phyloP scores from a whole-genome alignment of 2,888 invertebrate species.

The Standfussiana lucernea region DNA sequence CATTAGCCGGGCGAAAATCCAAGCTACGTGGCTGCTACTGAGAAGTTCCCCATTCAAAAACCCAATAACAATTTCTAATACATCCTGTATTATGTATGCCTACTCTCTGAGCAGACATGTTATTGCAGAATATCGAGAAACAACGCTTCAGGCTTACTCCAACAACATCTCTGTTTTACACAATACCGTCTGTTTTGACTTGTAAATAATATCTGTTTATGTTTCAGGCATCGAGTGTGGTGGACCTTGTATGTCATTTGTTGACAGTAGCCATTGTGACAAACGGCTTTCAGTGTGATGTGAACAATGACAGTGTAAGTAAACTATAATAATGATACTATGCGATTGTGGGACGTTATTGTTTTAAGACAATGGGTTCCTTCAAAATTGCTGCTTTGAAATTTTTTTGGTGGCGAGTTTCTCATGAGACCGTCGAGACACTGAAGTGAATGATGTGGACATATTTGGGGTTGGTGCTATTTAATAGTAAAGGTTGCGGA shows the following conservation, averaged over 20 bases:
- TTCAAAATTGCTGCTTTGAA: background rate
- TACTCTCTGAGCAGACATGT: background rate
- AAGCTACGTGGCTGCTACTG: too few species aligned
- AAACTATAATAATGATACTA: conserved; percentile 30
- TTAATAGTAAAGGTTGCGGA: background rate
- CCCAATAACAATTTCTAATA: too few species aligned
- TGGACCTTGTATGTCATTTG: conserved; percentile 79
- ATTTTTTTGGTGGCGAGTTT: background rate
- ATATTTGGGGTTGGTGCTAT: background rate
- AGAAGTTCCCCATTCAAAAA: too few species aligned
- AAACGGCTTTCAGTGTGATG: conserved; percentile 83
- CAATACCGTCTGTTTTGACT: conserved; percentile 32
- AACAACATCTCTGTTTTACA: conserved; percentile 38
- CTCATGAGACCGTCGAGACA: background rate
- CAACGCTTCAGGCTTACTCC: conserved; percentile 7
- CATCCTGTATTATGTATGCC: background rate
- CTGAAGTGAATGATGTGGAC: background rate
- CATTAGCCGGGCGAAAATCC: too few species aligned
- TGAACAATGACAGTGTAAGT: conserved; percentile 77
- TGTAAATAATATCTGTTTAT: conserved; percentile 67
- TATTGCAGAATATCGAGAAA: conserved; percentile 10
- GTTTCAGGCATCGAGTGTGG: conserved; percentile 77
- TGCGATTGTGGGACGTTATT: conserved; percentile 27
- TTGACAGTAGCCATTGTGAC: conserved; percentile 78
- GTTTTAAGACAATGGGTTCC: conserved; percentile 29